A percentile compares a stretch with the other conserved stretches of the same genome.
Evolutionary conservation across 2,113 vertebrate species (phyloP).

Genomic region (Gasterosteus aculeatus): DNA sequence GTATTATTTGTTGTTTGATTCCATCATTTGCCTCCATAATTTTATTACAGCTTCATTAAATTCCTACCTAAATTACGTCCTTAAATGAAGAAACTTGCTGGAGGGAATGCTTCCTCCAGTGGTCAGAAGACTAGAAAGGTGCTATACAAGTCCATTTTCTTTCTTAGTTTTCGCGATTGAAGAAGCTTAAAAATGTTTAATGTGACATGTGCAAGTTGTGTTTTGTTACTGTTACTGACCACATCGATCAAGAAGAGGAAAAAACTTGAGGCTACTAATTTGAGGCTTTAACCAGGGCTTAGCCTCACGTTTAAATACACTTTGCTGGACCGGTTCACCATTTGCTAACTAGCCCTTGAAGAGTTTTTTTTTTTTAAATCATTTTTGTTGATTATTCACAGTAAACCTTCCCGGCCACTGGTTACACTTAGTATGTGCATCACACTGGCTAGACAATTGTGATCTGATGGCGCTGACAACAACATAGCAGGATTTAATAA

Average conservation of each 20-base stretch:
- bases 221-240: not conserved
- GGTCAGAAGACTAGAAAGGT: too few relatives aligned
- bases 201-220: not conserved
- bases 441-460: slow-evolving; percentile 5
- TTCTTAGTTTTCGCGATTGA: not conserved
- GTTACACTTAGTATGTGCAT: not conserved
- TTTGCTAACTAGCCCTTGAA: slow-evolving; percentile 24
- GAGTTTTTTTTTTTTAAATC: not conserved
- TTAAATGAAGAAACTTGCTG: not conserved
- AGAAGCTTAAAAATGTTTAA: not conserved
- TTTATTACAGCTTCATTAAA: not conserved
- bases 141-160: too few relatives aligned
- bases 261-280: too few relatives aligned
- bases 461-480: not conserved
- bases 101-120: too few relatives aligned
- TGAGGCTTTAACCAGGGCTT: slow-evolving; percentile 10
- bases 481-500: slow-evolving; percentile 7
- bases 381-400: slow-evolving; percentile 2
- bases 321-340: slow-evolving; percentile 22
- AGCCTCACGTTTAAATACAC: not conserved
- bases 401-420: not conserved
- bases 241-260: not conserved
- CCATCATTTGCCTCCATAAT: not conserved
- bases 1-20: not conserved
- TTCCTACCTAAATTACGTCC: not conserved